Evolutionary conservation across 92 coral and sea anemone genomes (phyloP).

Genomic region (Zoanthus gigantus): DNA sequence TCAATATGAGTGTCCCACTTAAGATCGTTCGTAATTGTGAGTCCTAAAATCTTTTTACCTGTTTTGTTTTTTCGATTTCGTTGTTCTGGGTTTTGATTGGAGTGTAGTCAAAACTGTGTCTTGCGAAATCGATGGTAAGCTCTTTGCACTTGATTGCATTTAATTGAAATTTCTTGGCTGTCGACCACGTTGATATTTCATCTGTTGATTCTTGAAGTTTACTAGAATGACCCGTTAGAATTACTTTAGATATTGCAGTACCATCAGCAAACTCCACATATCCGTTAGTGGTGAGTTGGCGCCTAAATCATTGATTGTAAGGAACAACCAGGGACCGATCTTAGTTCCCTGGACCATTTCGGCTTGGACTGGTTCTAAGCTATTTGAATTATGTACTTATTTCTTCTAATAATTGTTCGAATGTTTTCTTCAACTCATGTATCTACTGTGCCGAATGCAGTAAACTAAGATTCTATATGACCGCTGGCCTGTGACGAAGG

Average conservation of each 20-base stretch:
- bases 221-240: constrained; percentile 8
- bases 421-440: too few species aligned
- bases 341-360: constrained; percentile 6
- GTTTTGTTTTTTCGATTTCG: not conserved
- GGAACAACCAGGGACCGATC: constrained; percentile 14
- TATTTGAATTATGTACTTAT: too few species aligned
- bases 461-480: too few species aligned
- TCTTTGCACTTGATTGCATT: not conserved
- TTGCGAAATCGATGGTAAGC: not conserved
- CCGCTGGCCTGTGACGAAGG: too few species aligned
- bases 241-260: constrained; percentile 16
- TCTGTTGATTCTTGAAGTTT: not conserved
- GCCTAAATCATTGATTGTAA: constrained; percentile 2
- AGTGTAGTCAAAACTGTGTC: not conserved
- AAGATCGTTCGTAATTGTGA: not conserved
- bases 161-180: constrained; percentile 11
- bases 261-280: constrained; percentile 1
- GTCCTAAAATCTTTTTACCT: constrained; percentile 1
- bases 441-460: too few species aligned
- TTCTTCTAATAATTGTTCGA: too few species aligned
- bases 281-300: not conserved
- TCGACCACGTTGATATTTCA: constrained; percentile 6
- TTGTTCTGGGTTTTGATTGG: constrained; percentile 16
- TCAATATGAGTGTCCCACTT: constrained; percentile 23
- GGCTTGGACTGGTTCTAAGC: not conserved